Evolutionary conservation across 2,113 vertebrate species (phyloP).

Genomic region (Hypanus sabinus): DNA sequence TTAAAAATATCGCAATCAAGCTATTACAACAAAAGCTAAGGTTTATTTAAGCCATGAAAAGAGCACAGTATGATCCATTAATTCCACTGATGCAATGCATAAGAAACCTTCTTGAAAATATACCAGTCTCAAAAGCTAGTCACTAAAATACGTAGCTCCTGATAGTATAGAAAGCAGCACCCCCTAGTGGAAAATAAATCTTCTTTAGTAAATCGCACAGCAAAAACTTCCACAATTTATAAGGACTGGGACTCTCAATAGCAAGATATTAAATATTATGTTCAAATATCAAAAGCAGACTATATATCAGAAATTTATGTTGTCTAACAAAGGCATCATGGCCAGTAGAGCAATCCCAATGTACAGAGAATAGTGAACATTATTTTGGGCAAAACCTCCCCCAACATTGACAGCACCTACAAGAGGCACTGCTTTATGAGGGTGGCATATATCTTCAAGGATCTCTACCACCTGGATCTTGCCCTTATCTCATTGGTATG

Average conservation of each 20-base stretch:
- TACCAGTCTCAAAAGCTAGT: neutral
- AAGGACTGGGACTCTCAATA: neutral
- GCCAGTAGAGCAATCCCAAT: no score
- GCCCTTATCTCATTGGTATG: no score
- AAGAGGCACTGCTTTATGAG: no score
- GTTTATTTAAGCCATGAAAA: neutral
- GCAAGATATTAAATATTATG: neutral
- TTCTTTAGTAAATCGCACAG: no score
- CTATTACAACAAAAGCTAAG: neutral
- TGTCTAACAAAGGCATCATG: no score
- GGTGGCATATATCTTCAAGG: no score
- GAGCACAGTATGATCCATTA: neutral
- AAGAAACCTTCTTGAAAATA: neutral
- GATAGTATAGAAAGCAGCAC: neutral
- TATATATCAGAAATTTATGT: neutral
- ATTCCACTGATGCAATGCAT: neutral
- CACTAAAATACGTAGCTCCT: neutral
- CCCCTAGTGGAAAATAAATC: neutral
- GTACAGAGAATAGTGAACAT: no score
- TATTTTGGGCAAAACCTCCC: no score
- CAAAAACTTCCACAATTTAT: neutral
- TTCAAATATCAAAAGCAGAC: neutral
- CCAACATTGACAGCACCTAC: no score
- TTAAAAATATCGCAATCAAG: neutral
- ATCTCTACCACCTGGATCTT: no score